A percentile compares a stretch with the other conserved stretches of the same genome.
Conservation (phyloP, 1,140 invertebrate genomes). For the Eubasilissa regina region DNA sequence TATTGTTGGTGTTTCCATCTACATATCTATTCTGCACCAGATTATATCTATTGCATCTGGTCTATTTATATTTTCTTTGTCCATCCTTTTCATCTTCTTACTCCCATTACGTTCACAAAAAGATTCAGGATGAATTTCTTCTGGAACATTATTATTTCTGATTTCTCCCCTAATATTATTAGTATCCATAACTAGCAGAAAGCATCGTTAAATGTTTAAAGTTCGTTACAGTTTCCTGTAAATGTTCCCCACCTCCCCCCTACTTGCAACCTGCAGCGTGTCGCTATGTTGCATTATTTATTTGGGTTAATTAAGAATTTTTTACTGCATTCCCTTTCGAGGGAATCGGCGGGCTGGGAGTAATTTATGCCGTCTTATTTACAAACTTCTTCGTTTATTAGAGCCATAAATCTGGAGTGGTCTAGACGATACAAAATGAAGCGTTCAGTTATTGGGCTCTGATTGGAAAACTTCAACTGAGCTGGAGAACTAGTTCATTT, state of each 20-base stretch:
- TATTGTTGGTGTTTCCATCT: too few relatives aligned
- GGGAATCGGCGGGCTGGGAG: constrained; percentile 26
- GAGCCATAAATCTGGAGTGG: constrained; percentile 49
- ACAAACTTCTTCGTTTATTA: constrained; percentile 55
- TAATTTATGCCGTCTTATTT: constrained; percentile 58
- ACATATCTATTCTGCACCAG: too few relatives aligned
- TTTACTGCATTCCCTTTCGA: constrained; percentile 35
- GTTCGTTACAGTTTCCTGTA: neutral
- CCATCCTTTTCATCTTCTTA: too few relatives aligned
- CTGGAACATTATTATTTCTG: too few relatives aligned
- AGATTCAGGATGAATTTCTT: too few relatives aligned
- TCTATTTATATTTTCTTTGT: too few relatives aligned
- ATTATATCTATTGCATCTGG: too few relatives aligned
- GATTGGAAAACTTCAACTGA: neutral
- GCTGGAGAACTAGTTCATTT: too few relatives aligned
- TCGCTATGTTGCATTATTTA: constrained; percentile 53
- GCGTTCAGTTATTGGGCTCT: neutral
- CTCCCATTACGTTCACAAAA: too few relatives aligned
- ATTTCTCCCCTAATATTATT: too few relatives aligned
- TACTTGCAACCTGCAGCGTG: neutral
- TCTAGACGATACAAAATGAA: constrained; percentile 13
- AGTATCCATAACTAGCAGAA: too few relatives aligned
- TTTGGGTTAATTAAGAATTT: constrained; percentile 57
- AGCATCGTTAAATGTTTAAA: too few relatives aligned
- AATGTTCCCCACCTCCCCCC: neutral